Base-by-base conservation (phyloP, 2,888 invertebrate species). In the Euplagia quadripunctaria region DNA sequence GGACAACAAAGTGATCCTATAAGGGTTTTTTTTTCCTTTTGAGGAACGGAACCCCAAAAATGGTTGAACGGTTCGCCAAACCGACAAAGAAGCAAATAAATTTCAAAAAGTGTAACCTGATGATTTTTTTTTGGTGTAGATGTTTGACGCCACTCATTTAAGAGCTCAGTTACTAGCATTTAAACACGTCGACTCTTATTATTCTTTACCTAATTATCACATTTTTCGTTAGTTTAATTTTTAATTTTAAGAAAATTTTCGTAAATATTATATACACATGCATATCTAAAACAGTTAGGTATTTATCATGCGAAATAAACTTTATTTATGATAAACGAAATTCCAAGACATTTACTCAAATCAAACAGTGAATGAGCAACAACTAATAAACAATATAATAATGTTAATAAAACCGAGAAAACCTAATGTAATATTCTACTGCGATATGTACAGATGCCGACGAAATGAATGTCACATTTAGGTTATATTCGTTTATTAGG, bases 401-500 rank as follows among this genome's bases (percentile, higher is more conserved):
- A 71, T 72, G 68, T 73, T 71, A 72, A 72, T 74, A 75, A 75
- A 67, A 71, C 71, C 68, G 66, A 69, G 81, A 70, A 75, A 79
- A 77, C 61, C 42, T 68, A 76, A 78, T 63, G 55, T 71, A 58
- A 75, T 75, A 73, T 67, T 64, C 64, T 78, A 63, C 70, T 65
- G 17, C 74, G 73, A 79, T 64, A 68, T 67, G n/a, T 68, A 61
- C 58, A 61, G 31, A 61, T 1, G 66, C 61, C 65, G 17, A 64
- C 64, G 73, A 80, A 58, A 77, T 75, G 76, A 78, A 81, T 72
- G 77, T 77, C 74, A 74, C 65, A 79, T 76, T 74, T 72, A 71
- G 65, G 78, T 76, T 80, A 78, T 81, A 75, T 79, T 79, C 77
- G 76, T 81, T 76, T 84, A 81, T 84, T 85, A 86, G 83, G 85